Evolutionary conservation across 2,113 vertebrate species (phyloP).

Genomic region (Neodon shergylaensis): DNA sequence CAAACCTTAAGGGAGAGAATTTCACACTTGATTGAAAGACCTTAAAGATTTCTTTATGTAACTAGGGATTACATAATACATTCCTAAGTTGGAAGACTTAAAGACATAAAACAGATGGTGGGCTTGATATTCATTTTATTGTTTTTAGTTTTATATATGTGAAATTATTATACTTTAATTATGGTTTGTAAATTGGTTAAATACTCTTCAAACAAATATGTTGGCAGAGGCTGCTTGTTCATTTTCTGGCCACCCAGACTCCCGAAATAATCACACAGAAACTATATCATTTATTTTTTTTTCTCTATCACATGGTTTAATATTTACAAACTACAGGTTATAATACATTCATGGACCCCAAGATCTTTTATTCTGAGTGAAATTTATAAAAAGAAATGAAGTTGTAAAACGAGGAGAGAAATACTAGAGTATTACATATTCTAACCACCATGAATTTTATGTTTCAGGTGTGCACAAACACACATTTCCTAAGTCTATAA

Average conservation of each 20-base stretch:
- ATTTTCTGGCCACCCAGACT: no score
- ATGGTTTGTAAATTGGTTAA: neutral
- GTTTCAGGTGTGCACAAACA: neutral
- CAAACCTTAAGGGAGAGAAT: neutral
- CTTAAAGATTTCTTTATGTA: neutral
- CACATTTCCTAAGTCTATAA: neutral
- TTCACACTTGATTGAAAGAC: neutral
- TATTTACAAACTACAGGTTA: conserved; percentile 36
- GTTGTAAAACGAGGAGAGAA: conserved; percentile 4
- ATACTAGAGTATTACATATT: neutral
- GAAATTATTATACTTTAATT: neutral
- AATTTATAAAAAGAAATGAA: neutral
- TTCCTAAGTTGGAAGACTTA: neutral
- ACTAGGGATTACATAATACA: neutral
- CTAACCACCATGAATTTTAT: neutral
- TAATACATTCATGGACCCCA: neutral
- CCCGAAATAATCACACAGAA: no score
- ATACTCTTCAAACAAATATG: neutral
- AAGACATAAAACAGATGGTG: neutral
- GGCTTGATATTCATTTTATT: neutral
- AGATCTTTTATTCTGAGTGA: neutral
- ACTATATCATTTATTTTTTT: no score
- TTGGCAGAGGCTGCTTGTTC: no score
- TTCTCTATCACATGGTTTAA: conserved; percentile 9
- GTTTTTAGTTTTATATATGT: neutral